Conservation (phyloP, 2,113 vertebrate species). For the Phalacrocorax pelagicus region DNA sequence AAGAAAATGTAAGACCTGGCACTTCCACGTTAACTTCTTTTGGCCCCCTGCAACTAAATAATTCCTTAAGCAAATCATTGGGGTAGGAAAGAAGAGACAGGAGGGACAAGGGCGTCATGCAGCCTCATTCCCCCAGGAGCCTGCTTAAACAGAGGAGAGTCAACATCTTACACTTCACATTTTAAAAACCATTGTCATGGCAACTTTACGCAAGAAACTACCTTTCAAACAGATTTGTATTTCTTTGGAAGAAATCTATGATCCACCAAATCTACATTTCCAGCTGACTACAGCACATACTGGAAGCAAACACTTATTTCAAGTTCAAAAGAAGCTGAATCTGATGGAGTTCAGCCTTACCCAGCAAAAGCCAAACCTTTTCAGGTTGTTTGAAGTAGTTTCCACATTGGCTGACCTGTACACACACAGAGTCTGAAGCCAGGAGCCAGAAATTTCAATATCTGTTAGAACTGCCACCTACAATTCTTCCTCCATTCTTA, state of each 20-base stretch:
- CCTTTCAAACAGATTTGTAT: neutral
- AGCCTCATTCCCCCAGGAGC: neutral
- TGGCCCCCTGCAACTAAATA: neutral
- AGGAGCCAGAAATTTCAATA: neutral
- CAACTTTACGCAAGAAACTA: neutral
- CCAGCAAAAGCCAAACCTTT: neutral
- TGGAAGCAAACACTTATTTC: neutral
- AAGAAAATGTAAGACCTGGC: neutral
- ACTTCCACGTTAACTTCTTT: neutral
- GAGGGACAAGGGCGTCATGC: neutral
- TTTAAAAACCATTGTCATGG: neutral
- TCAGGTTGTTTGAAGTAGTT: slow-evolving; percentile 28
- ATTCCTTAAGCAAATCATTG: neutral
- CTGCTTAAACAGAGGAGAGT: neutral
- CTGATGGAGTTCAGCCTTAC: neutral
- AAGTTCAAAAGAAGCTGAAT: neutral
- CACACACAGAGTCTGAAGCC: neutral
- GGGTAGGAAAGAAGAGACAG: neutral
- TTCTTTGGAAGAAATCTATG: neutral
- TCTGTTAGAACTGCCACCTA: neutral
- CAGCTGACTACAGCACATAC: neutral
- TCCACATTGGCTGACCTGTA: neutral
- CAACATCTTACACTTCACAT: neutral
- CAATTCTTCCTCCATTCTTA: neutral
- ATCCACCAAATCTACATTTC: neutral